Base-by-base conservation (phyloP, 2,797 vertebrate species). In the Lagocephalus sceleratus region DNA sequence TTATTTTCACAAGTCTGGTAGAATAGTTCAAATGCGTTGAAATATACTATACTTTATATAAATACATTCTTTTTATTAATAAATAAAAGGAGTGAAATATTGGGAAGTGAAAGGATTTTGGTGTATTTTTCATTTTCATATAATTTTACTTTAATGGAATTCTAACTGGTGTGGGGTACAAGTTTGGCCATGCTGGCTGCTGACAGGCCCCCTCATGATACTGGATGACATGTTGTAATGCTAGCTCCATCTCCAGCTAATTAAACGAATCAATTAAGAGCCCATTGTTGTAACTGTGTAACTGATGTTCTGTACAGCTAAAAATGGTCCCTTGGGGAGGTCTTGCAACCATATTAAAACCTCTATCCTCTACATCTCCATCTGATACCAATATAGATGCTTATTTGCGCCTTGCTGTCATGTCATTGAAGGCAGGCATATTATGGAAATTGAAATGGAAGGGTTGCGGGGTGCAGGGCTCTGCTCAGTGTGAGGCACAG, bases 191-290 rank as follows among this genome's bases (percentile, higher is more conserved):
- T 58, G 78, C 71, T 32, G 74, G 64, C 83, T 84, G 72, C 60
- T 32, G 77, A 74, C 46, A 69, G 86, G 82, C 81, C 85, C 91
- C 91, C 88, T 89, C 89, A 74, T 75, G 86, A 90, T 88, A 92
- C 87, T 72, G 85, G 87, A 94, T 94, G 93, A 94, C 94, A 95
- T 92, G 93, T 92, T 76, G 84, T 83, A 87, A 84, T 76, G 70
- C 84, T 87, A 91, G 90, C 91, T 93, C 91, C 91, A 92, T 95
- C 92, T 95, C 92, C 83, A 90, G 93, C 94, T 97, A 99, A 98
- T 99, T 98, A 98, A 99, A 97, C 92, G 92, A 98, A 98, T 98
- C 96, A 99, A 98, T 98, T 98, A 98, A 94, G 91, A 93, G 88
- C 90, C 92, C 94, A 91, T 93, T 92, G 92, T 94, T 89, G 90